Conservation (phyloP, 2,797 vertebrate species). For the Tangara arthus region DNA sequence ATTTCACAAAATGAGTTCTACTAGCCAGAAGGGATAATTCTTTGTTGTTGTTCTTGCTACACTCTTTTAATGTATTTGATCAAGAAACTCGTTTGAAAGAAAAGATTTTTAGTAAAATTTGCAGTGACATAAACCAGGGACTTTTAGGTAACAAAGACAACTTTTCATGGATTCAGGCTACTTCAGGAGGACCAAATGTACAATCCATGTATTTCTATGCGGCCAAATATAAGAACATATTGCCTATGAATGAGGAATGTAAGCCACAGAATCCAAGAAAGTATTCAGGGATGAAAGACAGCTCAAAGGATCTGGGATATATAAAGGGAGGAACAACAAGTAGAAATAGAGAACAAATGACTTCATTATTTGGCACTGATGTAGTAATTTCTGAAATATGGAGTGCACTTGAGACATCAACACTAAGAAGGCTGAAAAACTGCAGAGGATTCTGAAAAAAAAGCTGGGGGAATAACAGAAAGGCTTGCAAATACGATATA, state of each 20-base stretch:
- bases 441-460: slow-evolving; percentile 10
- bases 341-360: slow-evolving; percentile 57
- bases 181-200: neutral
- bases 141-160: neutral
- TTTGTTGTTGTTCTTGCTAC: neutral
- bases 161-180: neutral
- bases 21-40: neutral
- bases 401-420: slow-evolving; percentile 27
- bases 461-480: neutral
- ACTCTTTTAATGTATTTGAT: neutral
- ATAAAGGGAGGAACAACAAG: slow-evolving; percentile 38
- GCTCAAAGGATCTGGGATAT: slow-evolving; percentile 24
- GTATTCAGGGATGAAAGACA: neutral
- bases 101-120: neutral
- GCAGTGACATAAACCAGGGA: neutral
- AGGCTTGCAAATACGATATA: neutral
- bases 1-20: neutral
- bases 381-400: slow-evolving; percentile 30
- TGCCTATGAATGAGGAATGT: neutral
- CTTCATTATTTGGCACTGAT: slow-evolving; percentile 51
- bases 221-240: neutral
- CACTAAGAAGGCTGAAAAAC: slow-evolving; percentile 20
- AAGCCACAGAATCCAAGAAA: neutral
- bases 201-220: neutral
- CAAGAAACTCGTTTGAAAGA: neutral